These are phyloP conservation scores for Cheilinus undulatus DNA, from an alignment of 2,113 vertebrate species.

Conservation along the genomic window DNA sequence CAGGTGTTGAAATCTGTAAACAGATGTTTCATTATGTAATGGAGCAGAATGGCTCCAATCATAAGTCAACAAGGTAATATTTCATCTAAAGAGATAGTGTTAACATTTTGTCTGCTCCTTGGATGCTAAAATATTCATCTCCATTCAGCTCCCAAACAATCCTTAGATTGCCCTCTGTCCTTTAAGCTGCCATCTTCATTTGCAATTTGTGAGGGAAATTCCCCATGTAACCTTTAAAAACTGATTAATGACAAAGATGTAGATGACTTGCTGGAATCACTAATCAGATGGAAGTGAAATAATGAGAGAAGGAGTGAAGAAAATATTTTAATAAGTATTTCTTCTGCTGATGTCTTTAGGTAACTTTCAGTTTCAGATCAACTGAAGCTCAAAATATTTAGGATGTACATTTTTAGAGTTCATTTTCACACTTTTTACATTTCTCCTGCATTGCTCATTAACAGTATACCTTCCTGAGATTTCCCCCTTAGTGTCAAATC, in stretches of 20 bases:
- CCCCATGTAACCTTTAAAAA: conserved; percentile 71
- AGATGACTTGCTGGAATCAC: conserved; percentile 66
- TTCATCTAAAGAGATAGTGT: conserved; percentile 69
- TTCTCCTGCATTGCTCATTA: conserved; percentile 44
- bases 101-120: conserved; percentile 66
- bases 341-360: conserved; percentile 9
- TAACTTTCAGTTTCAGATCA: conserved; percentile 21
- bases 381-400: not conserved
- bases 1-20: conserved; percentile 73
- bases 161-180: conserved; percentile 76
- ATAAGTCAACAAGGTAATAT: conserved; percentile 73
- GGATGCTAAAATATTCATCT: conserved; percentile 74
- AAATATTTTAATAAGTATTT: conserved; percentile 20
- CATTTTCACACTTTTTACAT: not conserved
- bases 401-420: not conserved
- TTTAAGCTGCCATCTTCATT: conserved; percentile 74
- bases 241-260: conserved; percentile 75
- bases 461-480: conserved; percentile 40
- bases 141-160: conserved; percentile 70
- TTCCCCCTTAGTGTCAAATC: conserved; percentile 51
- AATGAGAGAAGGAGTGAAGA: conserved; percentile 41
- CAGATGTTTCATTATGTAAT: conserved; percentile 79
- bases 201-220: conserved; percentile 65
- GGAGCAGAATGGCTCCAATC: conserved; percentile 57
- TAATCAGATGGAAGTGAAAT: conserved; percentile 72